phyloP scores from a whole-genome alignment of 2,888 invertebrate species.

The Lasioglossum marginatum region DNA sequence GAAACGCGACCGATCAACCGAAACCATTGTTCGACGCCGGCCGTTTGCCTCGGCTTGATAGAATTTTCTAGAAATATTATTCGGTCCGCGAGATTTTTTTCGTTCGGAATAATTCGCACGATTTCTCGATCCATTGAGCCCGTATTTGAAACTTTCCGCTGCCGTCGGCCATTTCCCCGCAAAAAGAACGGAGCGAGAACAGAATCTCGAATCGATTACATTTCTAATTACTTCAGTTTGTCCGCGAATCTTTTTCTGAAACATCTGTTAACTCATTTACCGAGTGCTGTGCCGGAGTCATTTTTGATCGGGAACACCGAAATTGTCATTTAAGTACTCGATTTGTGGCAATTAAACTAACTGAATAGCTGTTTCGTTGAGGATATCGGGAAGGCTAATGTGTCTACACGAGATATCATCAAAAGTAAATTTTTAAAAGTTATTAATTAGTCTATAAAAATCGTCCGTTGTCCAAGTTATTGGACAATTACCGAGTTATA shows the following conservation, averaged over 20 bases:
- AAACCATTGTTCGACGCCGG: conserved; percentile 24
- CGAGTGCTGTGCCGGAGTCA: no score
- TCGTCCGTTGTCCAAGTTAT: no score
- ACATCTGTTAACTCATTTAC: no score
- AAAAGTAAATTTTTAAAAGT: no score
- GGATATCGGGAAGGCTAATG: no score
- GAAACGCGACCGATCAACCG: conserved; percentile 29
- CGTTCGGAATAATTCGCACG: conserved; percentile 13
- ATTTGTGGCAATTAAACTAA: no score
- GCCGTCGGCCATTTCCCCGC: not conserved
- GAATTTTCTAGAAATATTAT: conserved; percentile 36
- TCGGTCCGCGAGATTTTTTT: not conserved
- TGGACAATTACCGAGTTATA: not conserved
- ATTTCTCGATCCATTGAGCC: conserved; percentile 25
- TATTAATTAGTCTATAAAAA: no score
- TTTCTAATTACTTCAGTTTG: not conserved
- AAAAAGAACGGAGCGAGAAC: not conserved
- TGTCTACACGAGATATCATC: no score
- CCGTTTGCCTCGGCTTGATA: conserved; percentile 5
- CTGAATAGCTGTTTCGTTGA: no score
- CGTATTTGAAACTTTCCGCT: not conserved
- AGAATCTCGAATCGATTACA: not conserved
- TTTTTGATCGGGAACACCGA: no score
- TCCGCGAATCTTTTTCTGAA: not conserved
- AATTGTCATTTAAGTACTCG: no score